Evolutionary conservation across 2,797 vertebrate genomes (phyloP).

Genomic region (Labeo calbasu): DNA sequence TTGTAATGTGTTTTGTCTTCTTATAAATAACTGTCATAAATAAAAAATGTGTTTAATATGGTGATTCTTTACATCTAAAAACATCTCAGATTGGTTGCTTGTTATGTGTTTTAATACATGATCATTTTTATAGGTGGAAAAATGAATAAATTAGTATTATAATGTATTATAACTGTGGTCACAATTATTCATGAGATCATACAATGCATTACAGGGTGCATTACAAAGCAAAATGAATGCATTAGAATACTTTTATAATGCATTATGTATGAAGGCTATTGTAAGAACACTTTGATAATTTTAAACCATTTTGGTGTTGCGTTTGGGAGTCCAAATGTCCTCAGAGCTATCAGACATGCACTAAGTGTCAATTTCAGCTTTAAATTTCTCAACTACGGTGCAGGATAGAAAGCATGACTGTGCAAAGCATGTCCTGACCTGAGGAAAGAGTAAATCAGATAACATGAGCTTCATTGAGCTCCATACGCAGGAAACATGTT

Average conservation of each 20-base stretch:
- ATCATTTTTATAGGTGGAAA: neutral
- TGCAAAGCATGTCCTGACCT: neutral
- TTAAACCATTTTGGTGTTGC: neutral
- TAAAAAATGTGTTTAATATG: neutral
- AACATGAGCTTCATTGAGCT: neutral
- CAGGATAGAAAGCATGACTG: neutral
- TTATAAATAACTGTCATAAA: neutral
- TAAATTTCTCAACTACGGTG: neutral
- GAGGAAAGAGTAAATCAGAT: neutral
- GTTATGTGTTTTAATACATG: neutral
- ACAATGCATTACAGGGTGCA: neutral
- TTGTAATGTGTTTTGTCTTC: neutral
- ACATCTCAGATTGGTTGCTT: neutral
- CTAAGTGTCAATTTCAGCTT: neutral
- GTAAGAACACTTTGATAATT: neutral
- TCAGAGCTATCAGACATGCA: neutral
- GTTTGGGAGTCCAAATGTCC: neutral
- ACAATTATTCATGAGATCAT: neutral
- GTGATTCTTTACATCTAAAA: neutral
- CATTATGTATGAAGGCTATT: neutral
- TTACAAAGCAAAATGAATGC: neutral
- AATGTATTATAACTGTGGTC: neutral
- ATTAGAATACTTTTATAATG: neutral
- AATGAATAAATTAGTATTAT: neutral
- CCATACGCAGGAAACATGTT: constrained; percentile 7